Evolutionary conservation across 2,888 invertebrate genomes (phyloP).

Genomic region (Cephalotes varians): DNA sequence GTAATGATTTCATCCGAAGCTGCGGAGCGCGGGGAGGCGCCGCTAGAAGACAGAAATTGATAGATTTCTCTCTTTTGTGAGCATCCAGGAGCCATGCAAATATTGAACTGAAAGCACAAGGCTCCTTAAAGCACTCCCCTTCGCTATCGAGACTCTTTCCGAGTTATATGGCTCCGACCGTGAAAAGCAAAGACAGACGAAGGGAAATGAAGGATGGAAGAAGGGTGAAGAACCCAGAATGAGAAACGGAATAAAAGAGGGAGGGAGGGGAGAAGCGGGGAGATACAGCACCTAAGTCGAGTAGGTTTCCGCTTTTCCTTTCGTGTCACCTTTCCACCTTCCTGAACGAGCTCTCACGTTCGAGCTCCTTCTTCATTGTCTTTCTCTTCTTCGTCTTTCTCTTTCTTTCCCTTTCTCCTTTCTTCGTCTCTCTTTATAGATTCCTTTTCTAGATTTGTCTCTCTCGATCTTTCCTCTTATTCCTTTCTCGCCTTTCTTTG

Average conservation of each 20-base stretch:
- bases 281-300: slow-evolving; percentile 65
- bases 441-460: slow-evolving; percentile 12
- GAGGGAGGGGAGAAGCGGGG: background rate
- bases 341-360: slow-evolving; percentile 67
- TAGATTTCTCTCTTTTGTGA: slow-evolving; percentile 81
- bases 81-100: slow-evolving; percentile 74
- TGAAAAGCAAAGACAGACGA: slow-evolving; percentile 50
- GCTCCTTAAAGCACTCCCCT: slow-evolving; percentile 73
- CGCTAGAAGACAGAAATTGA: slow-evolving; percentile 83
- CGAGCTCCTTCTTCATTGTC: slow-evolving; percentile 63
- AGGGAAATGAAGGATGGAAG: slow-evolving; percentile 30
- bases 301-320: slow-evolving; percentile 72
- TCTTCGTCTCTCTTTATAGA: background rate
- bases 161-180: slow-evolving; percentile 39
- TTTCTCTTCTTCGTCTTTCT: slow-evolving; percentile 25
- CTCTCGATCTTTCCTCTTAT: slow-evolving; percentile 53
- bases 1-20: slow-evolving; percentile 77
- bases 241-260: slow-evolving; percentile 16
- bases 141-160: slow-evolving; percentile 64
- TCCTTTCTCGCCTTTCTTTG: background rate
- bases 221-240: background rate
- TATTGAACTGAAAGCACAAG: slow-evolving; percentile 77
- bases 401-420: slow-evolving; percentile 11
- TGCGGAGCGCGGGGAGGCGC: slow-evolving; percentile 39
- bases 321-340: slow-evolving; percentile 72